Evolutionary conservation across 2,113 vertebrate genomes (phyloP).

Genomic region (Cisticola juncidis): DNA sequence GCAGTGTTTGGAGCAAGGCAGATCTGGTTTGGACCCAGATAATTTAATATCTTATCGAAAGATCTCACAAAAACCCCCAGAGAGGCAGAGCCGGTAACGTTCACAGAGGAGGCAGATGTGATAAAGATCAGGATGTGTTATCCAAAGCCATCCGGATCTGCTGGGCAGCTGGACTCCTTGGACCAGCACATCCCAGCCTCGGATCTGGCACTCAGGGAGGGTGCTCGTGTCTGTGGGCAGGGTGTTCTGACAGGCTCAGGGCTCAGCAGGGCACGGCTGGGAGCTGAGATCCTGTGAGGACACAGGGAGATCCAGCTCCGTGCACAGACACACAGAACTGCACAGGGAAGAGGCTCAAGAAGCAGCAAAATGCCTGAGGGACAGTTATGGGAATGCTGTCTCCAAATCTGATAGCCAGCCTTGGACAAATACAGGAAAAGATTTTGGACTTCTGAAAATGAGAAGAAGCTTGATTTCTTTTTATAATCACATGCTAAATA

Average conservation of each 20-base stretch:
- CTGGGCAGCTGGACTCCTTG: neutral
- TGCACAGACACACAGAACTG: neutral
- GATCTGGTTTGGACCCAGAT: neutral
- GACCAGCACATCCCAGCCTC: neutral
- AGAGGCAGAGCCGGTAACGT: neutral
- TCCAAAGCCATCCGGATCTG: neutral
- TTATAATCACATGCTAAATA: neutral
- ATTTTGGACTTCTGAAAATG: neutral
- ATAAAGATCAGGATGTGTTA: neutral
- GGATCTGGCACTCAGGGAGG: rapidly evolving
- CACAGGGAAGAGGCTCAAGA: neutral
- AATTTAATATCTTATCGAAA: neutral
- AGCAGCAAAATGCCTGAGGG: neutral
- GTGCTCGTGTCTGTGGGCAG: neutral
- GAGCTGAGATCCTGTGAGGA: neutral
- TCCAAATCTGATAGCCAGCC: neutral
- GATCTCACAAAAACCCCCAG: neutral
- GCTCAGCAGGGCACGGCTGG: too few relatives aligned
- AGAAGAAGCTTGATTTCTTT: neutral
- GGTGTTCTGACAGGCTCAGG: neutral
- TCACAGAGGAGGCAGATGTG: neutral
- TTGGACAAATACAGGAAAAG: neutral
- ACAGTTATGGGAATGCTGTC: neutral
- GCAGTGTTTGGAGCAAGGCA: neutral
- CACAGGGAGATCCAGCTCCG: neutral